Conservation (phyloP, 2,888 invertebrate species). For the Penaeus monodon region DNA sequence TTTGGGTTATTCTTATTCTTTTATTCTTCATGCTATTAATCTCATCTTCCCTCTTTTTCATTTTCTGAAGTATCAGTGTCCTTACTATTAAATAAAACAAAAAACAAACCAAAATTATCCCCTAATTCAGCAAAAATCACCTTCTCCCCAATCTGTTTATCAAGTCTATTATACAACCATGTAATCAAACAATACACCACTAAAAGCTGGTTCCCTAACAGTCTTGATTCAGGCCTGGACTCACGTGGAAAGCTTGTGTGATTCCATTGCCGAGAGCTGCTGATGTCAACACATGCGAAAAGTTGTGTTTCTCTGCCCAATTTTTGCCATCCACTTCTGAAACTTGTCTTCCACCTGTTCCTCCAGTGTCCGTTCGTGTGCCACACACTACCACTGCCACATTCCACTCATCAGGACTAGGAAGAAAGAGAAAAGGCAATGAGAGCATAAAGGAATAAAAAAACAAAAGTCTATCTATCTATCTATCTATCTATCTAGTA, state of each 20-base stretch:
- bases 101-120: too few relatives aligned
- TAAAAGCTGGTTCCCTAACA: too few relatives aligned
- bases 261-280: constrained; percentile 62
- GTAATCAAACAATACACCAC: background rate
- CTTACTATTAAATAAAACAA: too few relatives aligned
- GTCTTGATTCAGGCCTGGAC: background rate
- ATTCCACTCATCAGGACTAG: constrained; percentile 43
- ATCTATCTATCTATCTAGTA: too few relatives aligned
- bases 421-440: background rate
- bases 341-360: constrained; percentile 60
- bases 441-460: background rate
- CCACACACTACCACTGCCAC: constrained; percentile 59
- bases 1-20: too few relatives aligned
- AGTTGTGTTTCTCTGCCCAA: constrained; percentile 60
- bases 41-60: too few relatives aligned
- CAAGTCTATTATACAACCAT: background rate
- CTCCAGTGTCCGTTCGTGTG: constrained; percentile 62
- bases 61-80: too few relatives aligned
- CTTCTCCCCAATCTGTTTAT: background rate
- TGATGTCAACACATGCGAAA: constrained; percentile 60
- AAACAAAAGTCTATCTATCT: too few relatives aligned
- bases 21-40: too few relatives aligned
- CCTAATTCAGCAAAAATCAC: too few relatives aligned
- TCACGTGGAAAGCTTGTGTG: constrained; percentile 60
- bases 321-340: constrained; percentile 57